These are phyloP conservation scores for Megalonaias nervosa DNA, from an alignment of 1,140 invertebrate species.

Conservation along the genomic window DNA sequence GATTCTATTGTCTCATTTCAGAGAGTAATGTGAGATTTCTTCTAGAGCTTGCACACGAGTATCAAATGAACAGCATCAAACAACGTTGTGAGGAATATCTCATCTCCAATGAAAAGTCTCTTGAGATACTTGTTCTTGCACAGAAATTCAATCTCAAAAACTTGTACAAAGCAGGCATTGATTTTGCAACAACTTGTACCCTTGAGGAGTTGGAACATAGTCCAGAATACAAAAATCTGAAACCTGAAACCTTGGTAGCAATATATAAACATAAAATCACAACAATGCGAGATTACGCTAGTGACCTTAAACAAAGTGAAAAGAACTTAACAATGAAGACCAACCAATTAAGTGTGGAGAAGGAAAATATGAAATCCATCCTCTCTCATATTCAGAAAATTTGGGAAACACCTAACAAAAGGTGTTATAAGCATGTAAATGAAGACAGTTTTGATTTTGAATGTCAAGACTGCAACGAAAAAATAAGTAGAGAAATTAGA, in stretches of 20 bases:
- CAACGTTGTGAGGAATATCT: constrained; percentile 61
- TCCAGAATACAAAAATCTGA: constrained; percentile 36
- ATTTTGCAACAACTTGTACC: constrained; percentile 49
- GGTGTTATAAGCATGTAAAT: constrained; percentile 52
- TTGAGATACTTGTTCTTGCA: constrained; percentile 49
- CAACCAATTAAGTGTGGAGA: constrained; percentile 42
- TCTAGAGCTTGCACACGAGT: constrained; percentile 60
- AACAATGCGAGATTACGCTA: constrained; percentile 47
- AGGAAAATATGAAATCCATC: constrained; percentile 41
- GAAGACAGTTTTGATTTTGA: constrained; percentile 47
- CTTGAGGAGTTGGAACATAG: constrained; percentile 45
- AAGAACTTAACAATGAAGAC: constrained; percentile 29
- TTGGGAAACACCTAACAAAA: constrained; percentile 50
- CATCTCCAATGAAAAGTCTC: constrained; percentile 38
- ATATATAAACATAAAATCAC: constrained; percentile 49
- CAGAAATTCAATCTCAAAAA: constrained; percentile 48
- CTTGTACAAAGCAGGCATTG: constrained; percentile 46
- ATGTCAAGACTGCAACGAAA: constrained; percentile 55
- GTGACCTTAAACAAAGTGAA: constrained; percentile 43
- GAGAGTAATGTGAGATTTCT: constrained; percentile 56
- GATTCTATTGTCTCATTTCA: constrained; percentile 22
- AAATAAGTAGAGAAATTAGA: constrained; percentile 45
- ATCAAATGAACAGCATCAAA: constrained; percentile 60
- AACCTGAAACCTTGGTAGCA: constrained; percentile 36
- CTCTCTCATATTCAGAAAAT: constrained; percentile 41